Conservation (phyloP, 2,888 invertebrate species). For the Volucella zonaria region DNA sequence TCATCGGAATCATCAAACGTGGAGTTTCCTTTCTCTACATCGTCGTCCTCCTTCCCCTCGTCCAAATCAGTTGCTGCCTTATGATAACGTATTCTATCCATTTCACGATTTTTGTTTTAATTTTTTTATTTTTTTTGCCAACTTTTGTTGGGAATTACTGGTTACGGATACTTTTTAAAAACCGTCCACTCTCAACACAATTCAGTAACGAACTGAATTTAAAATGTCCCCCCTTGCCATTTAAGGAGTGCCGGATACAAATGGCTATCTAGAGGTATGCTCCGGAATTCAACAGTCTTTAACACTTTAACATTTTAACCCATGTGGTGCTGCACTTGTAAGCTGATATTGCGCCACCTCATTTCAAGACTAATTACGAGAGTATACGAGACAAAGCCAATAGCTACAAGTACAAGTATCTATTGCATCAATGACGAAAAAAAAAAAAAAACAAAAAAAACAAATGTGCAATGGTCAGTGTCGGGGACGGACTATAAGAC, state of each 20-base stretch:
- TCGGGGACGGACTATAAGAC: too few species aligned
- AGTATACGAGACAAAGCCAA: not conserved
- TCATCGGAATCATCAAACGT: slow-evolving; percentile 75
- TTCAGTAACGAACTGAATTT: slow-evolving; percentile 48
- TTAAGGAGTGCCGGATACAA: slow-evolving; percentile 46
- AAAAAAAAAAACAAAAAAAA: too few species aligned
- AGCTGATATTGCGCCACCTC: slow-evolving; percentile 40
- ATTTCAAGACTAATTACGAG: slow-evolving; percentile 37
- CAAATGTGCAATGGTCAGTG: too few species aligned
- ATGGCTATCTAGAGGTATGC: slow-evolving; percentile 3
- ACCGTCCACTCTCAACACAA: slow-evolving; percentile 58
- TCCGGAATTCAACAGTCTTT: slow-evolving; percentile 54
- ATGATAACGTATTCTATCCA: slow-evolving; percentile 43
- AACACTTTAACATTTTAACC: slow-evolving; percentile 31
- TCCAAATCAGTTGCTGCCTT: not conserved
- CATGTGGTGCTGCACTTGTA: slow-evolving; percentile 5
- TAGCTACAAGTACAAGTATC: not conserved
- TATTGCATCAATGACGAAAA: not conserved
- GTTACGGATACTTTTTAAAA: too few species aligned
- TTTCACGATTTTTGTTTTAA: not conserved
- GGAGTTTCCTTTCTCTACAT: slow-evolving; percentile 61
- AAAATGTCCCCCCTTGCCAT: slow-evolving; percentile 21
- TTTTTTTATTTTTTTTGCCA: slow-evolving; percentile 14
- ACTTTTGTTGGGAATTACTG: not conserved
- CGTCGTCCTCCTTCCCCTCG: slow-evolving; percentile 71